phyloP scores from a whole-genome alignment of 2,797 vertebrate genomes.

The Lateolabrax maculatus region DNA sequence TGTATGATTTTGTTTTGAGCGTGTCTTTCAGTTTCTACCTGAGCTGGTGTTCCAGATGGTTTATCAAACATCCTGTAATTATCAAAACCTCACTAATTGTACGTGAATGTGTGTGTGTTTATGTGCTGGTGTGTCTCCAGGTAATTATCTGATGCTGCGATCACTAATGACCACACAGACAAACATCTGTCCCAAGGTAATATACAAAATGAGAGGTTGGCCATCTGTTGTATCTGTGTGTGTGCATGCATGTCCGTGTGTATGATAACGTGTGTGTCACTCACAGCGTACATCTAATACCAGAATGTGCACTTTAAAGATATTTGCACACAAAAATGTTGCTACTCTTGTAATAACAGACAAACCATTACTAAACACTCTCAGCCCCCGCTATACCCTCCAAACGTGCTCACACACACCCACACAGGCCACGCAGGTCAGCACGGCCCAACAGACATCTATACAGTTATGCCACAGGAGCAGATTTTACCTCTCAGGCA shows the following conservation, averaged over 20 bases:
- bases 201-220: constrained; percentile 70
- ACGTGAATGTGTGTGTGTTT: constrained; percentile 70
- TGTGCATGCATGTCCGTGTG: not conserved
- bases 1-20: constrained; percentile 33
- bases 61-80: constrained; percentile 77
- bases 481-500: constrained; percentile 42
- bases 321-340: not conserved
- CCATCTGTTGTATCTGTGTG: constrained; percentile 70
- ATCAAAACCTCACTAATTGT: constrained; percentile 78
- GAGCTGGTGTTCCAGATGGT: constrained; percentile 78
- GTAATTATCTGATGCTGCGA: constrained; percentile 80
- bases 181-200: constrained; percentile 83
- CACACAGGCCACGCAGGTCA: constrained; percentile 38
- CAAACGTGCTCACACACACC: constrained; percentile 41
- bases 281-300: constrained; percentile 11
- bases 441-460: constrained; percentile 12
- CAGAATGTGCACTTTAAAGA: constrained; percentile 29
- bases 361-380: constrained; percentile 40
- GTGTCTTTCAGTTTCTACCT: constrained; percentile 54
- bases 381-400: constrained; percentile 22
- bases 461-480: constrained; percentile 9
- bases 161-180: constrained; percentile 83
- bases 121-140: constrained; percentile 75
- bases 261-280: constrained; percentile 28
- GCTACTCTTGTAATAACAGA: constrained; percentile 2